Percentiles rank a stretch among this genome's conserved stretches.
Conservation (phyloP, 2,888 invertebrate species). For the Scotopteryx bipunctaria region DNA sequence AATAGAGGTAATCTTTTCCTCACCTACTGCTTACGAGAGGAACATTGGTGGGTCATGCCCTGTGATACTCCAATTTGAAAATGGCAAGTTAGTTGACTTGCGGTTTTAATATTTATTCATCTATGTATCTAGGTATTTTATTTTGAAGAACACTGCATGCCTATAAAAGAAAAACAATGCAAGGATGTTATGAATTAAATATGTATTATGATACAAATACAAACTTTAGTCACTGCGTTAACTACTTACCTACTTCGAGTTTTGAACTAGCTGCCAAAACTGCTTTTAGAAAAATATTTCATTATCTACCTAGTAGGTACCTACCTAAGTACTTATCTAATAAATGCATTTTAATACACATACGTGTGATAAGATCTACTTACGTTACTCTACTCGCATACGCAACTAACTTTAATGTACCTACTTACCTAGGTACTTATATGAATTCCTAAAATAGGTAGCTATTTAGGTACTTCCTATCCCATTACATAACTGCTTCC, state of each 20-base stretch:
- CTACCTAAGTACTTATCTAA: too few species aligned
- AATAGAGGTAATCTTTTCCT: neutral
- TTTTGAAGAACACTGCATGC: too few species aligned
- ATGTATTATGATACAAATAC: neutral
- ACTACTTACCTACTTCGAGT: neutral
- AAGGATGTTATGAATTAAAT: too few species aligned
- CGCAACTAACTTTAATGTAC: too few species aligned
- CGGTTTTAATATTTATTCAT: neutral
- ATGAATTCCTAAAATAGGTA: too few species aligned
- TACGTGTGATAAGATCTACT: too few species aligned
- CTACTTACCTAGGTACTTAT: neutral
- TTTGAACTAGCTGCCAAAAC: neutral
- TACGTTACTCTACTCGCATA: too few species aligned
- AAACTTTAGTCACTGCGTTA: neutral
- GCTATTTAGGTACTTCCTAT: neutral
- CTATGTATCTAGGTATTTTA: too few species aligned
- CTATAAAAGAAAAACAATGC: neutral
- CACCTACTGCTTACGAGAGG: neutral
- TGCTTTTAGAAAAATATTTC: too few species aligned
- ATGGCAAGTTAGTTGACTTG: neutral
- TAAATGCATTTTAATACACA: too few species aligned
- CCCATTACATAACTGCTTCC: slow-evolving; percentile 5
- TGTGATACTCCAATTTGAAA: slow-evolving; percentile 5
- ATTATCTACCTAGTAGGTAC: too few species aligned
- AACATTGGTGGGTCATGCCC: neutral